These are phyloP conservation scores for Crotalus tigris DNA, from an alignment of 2,113 vertebrate genomes.

Conservation along the genomic window DNA sequence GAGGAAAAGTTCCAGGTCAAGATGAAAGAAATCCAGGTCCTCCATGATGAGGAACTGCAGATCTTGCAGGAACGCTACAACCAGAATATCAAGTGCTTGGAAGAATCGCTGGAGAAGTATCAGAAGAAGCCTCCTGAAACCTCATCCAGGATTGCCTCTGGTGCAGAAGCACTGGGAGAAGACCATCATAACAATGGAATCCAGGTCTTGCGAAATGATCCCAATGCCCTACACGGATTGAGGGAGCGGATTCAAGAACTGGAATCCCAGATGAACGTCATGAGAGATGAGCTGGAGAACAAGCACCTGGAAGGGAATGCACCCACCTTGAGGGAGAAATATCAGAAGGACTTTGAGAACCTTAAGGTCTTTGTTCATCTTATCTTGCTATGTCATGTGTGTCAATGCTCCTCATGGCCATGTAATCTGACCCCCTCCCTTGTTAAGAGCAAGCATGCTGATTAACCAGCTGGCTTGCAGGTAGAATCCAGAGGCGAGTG, in stretches of 20 bases:
- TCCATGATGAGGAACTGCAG: slow-evolving; percentile 81
- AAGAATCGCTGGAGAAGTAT: slow-evolving; percentile 65
- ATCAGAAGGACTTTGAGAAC: slow-evolving; percentile 97
- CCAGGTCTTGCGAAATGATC: slow-evolving; percentile 23
- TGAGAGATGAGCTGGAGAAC: slow-evolving; percentile 90
- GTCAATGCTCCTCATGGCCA: slow-evolving; percentile 31
- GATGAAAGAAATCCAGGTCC: slow-evolving; percentile 79
- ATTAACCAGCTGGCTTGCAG: not conserved
- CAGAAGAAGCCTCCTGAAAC: slow-evolving; percentile 52
- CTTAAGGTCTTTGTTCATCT: slow-evolving; percentile 82
- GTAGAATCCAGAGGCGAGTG: slow-evolving; percentile 4
- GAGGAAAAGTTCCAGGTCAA: slow-evolving; percentile 83
- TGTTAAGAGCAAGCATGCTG: not conserved
- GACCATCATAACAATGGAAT: slow-evolving; percentile 35
- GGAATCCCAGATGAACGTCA: slow-evolving; percentile 87
- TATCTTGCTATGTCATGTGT: slow-evolving; percentile 1
- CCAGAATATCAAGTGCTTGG: slow-evolving; percentile 73
- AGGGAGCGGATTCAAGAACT: slow-evolving; percentile 87
- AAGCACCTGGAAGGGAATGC: slow-evolving; percentile 81
- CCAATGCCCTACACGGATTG: slow-evolving; percentile 77
- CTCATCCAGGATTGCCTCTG: rapidly evolving
- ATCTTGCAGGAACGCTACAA: slow-evolving; percentile 78
- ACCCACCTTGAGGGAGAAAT: slow-evolving; percentile 86
- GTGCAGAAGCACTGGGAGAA: slow-evolving; percentile 4
- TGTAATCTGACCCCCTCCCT: slow-evolving; percentile 21